These are phyloP conservation scores for Oncorhynchus gorbuscha DNA, from an alignment of 2,113 vertebrate genomes.

Conservation along the genomic window DNA sequence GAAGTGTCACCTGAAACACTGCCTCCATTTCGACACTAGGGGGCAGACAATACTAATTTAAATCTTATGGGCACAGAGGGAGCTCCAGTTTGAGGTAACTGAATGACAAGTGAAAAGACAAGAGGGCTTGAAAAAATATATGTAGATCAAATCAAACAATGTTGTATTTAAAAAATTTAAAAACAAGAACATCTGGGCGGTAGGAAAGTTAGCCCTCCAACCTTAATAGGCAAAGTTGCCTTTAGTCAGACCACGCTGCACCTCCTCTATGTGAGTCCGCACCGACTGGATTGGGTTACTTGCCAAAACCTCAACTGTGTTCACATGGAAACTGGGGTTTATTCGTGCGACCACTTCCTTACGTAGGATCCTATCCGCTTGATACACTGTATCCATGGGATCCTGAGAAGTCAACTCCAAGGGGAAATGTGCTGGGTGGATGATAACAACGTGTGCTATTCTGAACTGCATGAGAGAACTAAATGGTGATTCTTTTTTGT, in stretches of 20 bases:
- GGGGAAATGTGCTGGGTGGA: conserved; percentile 48
- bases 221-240: neutral
- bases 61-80: neutral
- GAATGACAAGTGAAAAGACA: conserved; percentile 6
- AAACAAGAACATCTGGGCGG: too few species aligned
- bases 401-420: conserved; percentile 11
- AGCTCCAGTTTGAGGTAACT: neutral
- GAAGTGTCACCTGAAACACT: too few species aligned
- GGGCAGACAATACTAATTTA: conserved; percentile 48
- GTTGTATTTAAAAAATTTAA: too few species aligned
- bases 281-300: conserved; percentile 10
- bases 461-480: conserved; percentile 40
- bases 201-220: too few species aligned
- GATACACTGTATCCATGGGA: neutral
- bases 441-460: conserved; percentile 53
- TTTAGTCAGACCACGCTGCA: neutral
- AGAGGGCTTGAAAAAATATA: neutral
- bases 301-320: conserved; percentile 33
- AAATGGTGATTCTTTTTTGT: conserved; percentile 25
- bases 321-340: conserved; percentile 14
- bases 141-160: neutral
- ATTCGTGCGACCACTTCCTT: conserved; percentile 32
- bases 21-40: conserved; percentile 45
- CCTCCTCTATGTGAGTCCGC: neutral
- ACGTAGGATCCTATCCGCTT: conserved; percentile 21